Percentiles rank a stretch among this genome's conserved stretches.
These are phyloP conservation scores for Phyllotreta striolata DNA, from an alignment of 2,888 invertebrate genomes.

Conservation along the genomic window DNA sequence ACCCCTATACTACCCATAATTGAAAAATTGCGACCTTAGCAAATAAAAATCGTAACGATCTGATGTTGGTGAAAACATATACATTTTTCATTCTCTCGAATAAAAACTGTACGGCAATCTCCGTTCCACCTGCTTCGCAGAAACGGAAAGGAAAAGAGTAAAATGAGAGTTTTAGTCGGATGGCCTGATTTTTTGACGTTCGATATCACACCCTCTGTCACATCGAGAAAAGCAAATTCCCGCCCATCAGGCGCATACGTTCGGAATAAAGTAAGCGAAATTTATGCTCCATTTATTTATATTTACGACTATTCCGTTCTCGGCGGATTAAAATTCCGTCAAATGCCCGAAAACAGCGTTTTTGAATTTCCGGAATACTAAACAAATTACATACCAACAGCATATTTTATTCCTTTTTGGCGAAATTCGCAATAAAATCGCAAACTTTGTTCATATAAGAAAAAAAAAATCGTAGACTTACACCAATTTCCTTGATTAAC, in stretches of 20 bases:
- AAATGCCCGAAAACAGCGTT: conserved; percentile 4
- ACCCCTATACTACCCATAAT: too few relatives aligned
- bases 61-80: conserved; percentile 28
- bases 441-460: too few relatives aligned
- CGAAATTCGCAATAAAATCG: too few relatives aligned
- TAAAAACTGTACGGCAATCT: conserved; percentile 1
- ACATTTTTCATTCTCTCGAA: conserved; percentile 11
- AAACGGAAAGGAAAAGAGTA: conserved; percentile 10
- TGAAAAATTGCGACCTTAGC: too few relatives aligned
- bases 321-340: conserved; percentile 42
- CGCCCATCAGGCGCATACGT: conserved; percentile 37
- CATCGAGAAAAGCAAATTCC: conserved; percentile 15
- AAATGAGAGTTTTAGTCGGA: conserved; percentile 10
- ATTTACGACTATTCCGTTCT: conserved; percentile 50
- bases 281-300: conserved; percentile 52
- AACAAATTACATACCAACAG: too few relatives aligned
- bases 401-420: too few relatives aligned
- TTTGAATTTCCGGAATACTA: background rate
- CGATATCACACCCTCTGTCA: conserved; percentile 17
- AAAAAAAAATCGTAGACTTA: too few relatives aligned
- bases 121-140: conserved; percentile 12
- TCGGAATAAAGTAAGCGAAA: conserved; percentile 44
- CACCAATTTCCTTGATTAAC: too few relatives aligned
- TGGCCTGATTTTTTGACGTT: conserved; percentile 16
- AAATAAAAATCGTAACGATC: too few relatives aligned